Conservation (phyloP, 2,888 invertebrate genomes). For the Phanerotoma sp. region DNA sequence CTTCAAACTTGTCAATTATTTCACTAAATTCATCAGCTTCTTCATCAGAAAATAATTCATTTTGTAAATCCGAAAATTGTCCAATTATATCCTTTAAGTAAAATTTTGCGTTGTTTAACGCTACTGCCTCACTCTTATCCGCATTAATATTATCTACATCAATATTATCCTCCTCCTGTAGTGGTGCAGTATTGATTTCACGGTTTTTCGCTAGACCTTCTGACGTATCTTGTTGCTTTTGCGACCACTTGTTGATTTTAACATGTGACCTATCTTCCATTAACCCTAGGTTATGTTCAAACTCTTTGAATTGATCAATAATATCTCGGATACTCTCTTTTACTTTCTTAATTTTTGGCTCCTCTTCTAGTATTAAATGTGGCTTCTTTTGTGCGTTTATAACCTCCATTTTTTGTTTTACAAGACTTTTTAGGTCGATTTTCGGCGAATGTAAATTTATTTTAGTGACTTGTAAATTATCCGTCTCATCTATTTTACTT, state of each 20-base stretch:
- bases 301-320: slow-evolving; percentile 53
- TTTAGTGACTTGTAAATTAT: too few species aligned
- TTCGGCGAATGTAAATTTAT: too few species aligned
- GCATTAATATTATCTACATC: slow-evolving; percentile 32
- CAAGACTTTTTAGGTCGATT: too few species aligned
- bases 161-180: slow-evolving; percentile 30
- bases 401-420: neutral
- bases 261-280: slow-evolving; percentile 40
- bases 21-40: slow-evolving; percentile 47
- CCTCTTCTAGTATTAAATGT: slow-evolving; percentile 47
- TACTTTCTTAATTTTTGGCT: slow-evolving; percentile 38
- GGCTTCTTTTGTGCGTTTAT: slow-evolving; percentile 32
- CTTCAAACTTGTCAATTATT: slow-evolving; percentile 46
- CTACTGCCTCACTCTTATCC: slow-evolving; percentile 27
- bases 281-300: slow-evolving; percentile 47
- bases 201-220: slow-evolving; percentile 5
- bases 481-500: too few species aligned
- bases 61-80: slow-evolving; percentile 50
- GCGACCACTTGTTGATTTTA: slow-evolving; percentile 29
- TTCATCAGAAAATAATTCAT: slow-evolving; percentile 47
- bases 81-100: slow-evolving; percentile 51
- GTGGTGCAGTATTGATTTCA: slow-evolving; percentile 25
- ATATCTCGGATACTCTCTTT: slow-evolving; percentile 53
- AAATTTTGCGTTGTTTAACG: slow-evolving; percentile 45
- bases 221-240: slow-evolving; percentile 25